A percentile compares a stretch with the other conserved stretches of the same genome.
Evolutionary conservation across 2,888 invertebrate genomes (phyloP).

Genomic region (Drosophila longiperda): DNA sequence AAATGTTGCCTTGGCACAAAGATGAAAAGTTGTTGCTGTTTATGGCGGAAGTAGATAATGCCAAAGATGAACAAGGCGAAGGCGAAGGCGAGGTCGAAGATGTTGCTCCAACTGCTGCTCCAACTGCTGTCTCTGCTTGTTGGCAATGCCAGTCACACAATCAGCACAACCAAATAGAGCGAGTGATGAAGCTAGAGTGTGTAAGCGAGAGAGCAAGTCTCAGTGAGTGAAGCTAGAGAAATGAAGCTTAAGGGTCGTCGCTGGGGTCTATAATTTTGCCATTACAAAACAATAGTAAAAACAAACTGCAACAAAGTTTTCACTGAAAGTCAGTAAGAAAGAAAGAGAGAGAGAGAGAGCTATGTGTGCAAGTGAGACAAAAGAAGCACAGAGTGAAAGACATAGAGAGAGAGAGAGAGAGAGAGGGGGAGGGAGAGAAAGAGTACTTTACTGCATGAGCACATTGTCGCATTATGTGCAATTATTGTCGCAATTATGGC

Average conservation of each 20-base stretch:
- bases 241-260: constrained; percentile 71
- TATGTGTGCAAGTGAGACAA: constrained; percentile 52
- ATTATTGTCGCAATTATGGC: constrained; percentile 84
- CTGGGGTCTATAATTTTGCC: constrained; percentile 80
- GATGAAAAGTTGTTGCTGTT: constrained; percentile 79
- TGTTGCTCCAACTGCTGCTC: constrained; percentile 3
- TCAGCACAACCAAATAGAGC: constrained; percentile 4
- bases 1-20: constrained; percentile 74
- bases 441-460: constrained; percentile 64
- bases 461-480: constrained; percentile 84
- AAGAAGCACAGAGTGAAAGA: constrained; percentile 13
- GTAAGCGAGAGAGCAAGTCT: constrained; percentile 2
- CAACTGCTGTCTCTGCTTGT: constrained; percentile 22
- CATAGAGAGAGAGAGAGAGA: constrained; percentile 19
- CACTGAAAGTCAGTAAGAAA: constrained; percentile 18
- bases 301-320: constrained; percentile 75
- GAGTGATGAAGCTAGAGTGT: background rate
- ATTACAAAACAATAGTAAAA: constrained; percentile 80
- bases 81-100: constrained; percentile 48
- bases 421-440: constrained; percentile 10
- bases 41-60: constrained; percentile 79
- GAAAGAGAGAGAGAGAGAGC: constrained; percentile 4
- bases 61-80: constrained; percentile 77
- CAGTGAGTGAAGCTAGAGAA: constrained; percentile 43
- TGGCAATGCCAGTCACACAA: constrained; percentile 53